A percentile compares a stretch with the other conserved stretches of the same genome.
Evolutionary conservation across 1,140 invertebrate species (phyloP).

Genomic region (Plectrocnemia conspersa): DNA sequence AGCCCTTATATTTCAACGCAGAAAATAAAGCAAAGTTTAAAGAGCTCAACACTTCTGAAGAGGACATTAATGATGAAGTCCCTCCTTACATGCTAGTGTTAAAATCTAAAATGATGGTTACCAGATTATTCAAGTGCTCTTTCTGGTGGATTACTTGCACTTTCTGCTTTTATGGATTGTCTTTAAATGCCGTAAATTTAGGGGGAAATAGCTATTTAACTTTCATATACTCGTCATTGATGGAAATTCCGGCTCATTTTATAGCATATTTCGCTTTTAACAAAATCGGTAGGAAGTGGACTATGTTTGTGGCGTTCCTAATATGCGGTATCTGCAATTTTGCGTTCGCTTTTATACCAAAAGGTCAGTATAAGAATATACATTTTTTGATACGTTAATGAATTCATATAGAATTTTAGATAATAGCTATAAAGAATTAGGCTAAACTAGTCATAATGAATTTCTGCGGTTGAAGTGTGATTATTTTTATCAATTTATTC

Average conservation of each 20-base stretch:
- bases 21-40: neutral
- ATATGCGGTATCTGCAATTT: neutral
- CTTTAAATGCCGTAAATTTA: neutral
- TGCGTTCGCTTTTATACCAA: neutral
- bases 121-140: neutral
- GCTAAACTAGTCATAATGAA: too few relatives aligned
- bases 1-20: neutral
- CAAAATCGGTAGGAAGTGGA: neutral
- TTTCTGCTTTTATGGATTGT: neutral
- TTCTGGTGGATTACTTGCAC: neutral
- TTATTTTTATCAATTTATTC: too few relatives aligned
- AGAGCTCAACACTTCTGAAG: neutral
- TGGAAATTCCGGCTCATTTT: conserved; percentile 17
- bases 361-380: neutral
- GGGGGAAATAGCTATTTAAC: neutral
- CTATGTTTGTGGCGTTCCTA: neutral
- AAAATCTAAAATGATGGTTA: neutral
- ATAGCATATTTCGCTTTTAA: conserved; percentile 5
- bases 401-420: too few relatives aligned
- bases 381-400: too few relatives aligned
- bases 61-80: neutral
- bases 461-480: too few relatives aligned
- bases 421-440: too few relatives aligned
- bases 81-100: neutral
- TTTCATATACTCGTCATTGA: neutral